Base-by-base conservation (phyloP, 2,888 invertebrate species). In the Ischnus inquisitorius region DNA sequence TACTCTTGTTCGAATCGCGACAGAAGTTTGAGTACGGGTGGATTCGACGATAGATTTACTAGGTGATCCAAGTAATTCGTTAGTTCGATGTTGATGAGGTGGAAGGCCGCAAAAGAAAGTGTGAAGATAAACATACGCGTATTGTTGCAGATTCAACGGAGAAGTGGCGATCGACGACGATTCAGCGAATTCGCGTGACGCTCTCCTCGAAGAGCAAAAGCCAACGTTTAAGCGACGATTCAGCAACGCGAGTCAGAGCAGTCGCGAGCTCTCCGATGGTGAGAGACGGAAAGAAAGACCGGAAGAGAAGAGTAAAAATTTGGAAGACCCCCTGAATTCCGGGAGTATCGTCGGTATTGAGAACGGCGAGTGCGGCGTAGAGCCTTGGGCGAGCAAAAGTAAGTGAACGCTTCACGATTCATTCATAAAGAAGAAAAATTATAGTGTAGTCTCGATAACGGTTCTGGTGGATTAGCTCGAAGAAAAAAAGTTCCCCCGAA, bases 271-370 rank as follows among this genome's bases (percentile, higher is more conserved):
- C 62, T 92, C 92, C 0, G 93, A 92, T 34, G 89, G 89, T 4
- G 93, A 93, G 51, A 80, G 86, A 81, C 48, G 86, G 71, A 90
- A 90, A 68, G 88, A 87, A 62, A 89, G 88, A 60, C 85, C 78
- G 2, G 83, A 83, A 5, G 90, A 91, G 8, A 91, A 90, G 79
- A 87, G 81, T 14, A 91, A 92, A 83, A 91, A 90, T 69, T 78
- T 88, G n/a, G 92, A 93, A 25, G 93, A 93, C 83, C 90, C 91
- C 1, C 79, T 90, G 34, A 93, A 91, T 71, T 88, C 90, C 1
- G 93, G 94, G 57, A 96, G 96, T 90, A 92, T 95, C 57, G 93
- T 95, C 67, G 96, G 95, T 65, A 93, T 96, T 79, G 95, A 95
- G 82, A 89, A 91, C 68, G 90, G 89, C 41, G 91, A 93, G 72